Conservation (phyloP, 2,888 invertebrate genomes). For the Agonopterix heracliana region DNA sequence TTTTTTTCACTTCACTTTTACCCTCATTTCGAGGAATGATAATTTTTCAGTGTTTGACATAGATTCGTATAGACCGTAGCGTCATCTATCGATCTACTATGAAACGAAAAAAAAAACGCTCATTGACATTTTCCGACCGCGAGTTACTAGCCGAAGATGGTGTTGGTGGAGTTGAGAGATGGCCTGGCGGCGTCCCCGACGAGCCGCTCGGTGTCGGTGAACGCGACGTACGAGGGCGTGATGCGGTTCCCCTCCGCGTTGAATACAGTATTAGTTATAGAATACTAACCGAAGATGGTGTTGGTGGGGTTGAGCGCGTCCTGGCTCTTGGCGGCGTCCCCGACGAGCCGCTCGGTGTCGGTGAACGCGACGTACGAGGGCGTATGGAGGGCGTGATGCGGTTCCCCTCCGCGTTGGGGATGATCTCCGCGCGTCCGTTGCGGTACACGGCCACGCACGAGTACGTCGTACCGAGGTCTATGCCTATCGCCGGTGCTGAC, state of each 20-base stretch:
- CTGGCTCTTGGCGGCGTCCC: constrained; percentile 14
- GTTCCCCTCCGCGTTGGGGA: constrained; percentile 66
- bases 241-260: too few relatives aligned
- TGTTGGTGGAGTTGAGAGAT: constrained; percentile 75
- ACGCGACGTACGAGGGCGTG: too few relatives aligned
- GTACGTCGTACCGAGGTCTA: constrained; percentile 78
- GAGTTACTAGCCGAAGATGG: constrained; percentile 79
- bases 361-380: constrained; percentile 33
- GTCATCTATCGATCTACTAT: too few relatives aligned
- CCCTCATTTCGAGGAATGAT: too few relatives aligned
- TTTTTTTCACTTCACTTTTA: too few relatives aligned
- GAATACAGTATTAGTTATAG: too few relatives aligned
- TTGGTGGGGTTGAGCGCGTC: constrained; percentile 88
- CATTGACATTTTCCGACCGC: not conserved
- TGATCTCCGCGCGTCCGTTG: constrained; percentile 88
- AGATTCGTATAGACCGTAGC: too few relatives aligned
- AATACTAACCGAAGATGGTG: constrained; percentile 80
- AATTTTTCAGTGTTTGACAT: too few relatives aligned
- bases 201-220: too few relatives aligned
- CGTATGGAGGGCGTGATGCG: constrained; percentile 22
- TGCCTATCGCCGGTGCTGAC: constrained; percentile 79
- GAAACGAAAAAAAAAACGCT: not conserved
- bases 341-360: constrained; percentile 33
- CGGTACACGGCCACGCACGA: constrained; percentile 81
- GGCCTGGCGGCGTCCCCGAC: too few relatives aligned